Evolutionary conservation across 2,797 vertebrate species (phyloP).

Genomic region (Arctocebus calabarensis): DNA sequence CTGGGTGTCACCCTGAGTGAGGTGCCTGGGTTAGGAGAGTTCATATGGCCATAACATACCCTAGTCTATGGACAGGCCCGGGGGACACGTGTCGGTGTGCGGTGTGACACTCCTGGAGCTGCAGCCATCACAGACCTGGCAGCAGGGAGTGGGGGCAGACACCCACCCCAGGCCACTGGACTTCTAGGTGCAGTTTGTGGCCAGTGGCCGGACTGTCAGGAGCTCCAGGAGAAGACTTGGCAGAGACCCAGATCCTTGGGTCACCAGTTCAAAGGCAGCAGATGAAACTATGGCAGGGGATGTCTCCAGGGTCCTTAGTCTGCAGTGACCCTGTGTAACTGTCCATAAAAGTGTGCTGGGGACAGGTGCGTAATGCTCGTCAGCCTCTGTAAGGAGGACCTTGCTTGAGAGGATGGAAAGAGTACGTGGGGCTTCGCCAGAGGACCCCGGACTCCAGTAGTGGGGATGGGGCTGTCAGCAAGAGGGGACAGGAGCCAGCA

Average conservation of each 20-base stretch:
- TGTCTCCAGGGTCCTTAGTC: neutral
- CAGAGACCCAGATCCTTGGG: neutral
- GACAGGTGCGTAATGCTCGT: fast-evolving
- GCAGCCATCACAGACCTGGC: no score
- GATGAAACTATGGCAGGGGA: no score
- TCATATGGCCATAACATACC: fast-evolving
- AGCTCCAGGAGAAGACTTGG: neutral
- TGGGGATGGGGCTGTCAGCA: fast-evolving
- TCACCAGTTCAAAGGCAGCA: neutral
- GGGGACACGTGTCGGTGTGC: fast-evolving
- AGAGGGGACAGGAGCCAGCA: neutral
- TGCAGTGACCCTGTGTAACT: neutral
- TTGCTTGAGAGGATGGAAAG: fast-evolving
- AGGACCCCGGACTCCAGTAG: fast-evolving
- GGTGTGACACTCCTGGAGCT: neutral
- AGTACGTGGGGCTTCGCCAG: fast-evolving
- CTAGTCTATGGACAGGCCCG: neutral
- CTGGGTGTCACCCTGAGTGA: neutral
- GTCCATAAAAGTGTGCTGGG: neutral
- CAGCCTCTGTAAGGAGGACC: neutral
- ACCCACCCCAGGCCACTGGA: fast-evolving
- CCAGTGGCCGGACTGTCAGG: fast-evolving
- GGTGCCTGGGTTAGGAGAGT: neutral
- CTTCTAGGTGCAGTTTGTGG: neutral
- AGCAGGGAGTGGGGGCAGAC: neutral